Conservation (phyloP, 2,113 vertebrate genomes). For the Protobothrops flavoviridis region DNA sequence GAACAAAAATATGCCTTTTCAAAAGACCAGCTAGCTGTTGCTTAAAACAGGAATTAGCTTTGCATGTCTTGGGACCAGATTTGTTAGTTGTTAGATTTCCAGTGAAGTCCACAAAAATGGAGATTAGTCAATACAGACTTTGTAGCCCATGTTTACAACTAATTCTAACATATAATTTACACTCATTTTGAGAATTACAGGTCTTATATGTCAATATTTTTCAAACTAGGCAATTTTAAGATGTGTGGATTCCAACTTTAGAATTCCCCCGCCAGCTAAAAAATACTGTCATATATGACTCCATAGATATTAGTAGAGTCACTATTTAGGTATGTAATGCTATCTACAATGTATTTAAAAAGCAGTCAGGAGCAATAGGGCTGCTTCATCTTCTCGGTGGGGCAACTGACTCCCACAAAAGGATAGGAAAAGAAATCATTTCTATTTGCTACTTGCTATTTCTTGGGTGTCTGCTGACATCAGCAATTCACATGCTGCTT, state of each 20-base stretch:
- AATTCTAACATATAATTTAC: neutral
- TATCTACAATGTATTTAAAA: neutral
- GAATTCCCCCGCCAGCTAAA: neutral
- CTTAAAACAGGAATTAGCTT: constrained; percentile 11
- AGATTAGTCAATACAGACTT: neutral
- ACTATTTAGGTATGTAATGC: neutral
- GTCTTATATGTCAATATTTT: neutral
- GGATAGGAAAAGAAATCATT: neutral
- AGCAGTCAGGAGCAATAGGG: neutral
- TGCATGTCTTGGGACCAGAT: neutral
- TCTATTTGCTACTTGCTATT: neutral
- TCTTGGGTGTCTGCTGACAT: neutral
- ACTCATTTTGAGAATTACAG: neutral
- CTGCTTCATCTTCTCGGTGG: neutral
- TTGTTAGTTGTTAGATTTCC: constrained; percentile 16
- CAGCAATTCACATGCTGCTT: neutral
- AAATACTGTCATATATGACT: neutral
- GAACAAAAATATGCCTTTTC: constrained; percentile 17
- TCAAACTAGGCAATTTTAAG: neutral
- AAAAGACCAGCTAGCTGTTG: neutral
- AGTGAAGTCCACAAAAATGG: neutral
- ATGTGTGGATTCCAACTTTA: neutral
- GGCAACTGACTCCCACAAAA: neutral
- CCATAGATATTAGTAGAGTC: neutral
- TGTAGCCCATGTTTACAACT: neutral